Base-by-base conservation (phyloP, 2,797 vertebrate genomes). In the Harpagifer antarcticus region DNA sequence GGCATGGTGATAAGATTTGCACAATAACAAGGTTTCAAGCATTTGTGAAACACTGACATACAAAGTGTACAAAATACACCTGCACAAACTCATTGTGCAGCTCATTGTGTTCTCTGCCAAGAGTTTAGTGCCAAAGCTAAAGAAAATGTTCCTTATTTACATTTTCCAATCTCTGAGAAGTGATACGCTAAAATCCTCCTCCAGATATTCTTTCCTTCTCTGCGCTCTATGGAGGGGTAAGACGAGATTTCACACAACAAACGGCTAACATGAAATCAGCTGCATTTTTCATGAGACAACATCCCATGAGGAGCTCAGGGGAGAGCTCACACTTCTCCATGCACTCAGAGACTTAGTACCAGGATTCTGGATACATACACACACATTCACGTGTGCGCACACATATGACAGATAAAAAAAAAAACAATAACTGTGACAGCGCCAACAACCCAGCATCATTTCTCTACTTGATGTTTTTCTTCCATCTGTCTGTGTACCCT, bases 281-380 rank as follows among this genome's bases (percentile, higher is more conserved):
- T 86, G 70, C 78, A 88, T 88, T 80, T 89, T 88, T 81, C 76
- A 81, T 64, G 70, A 88, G 78, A 52, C 60, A 70, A 55, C 59
- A 67, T 49, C 61, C 72, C 68, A 78, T 6, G 23, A 85, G 56
- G 48, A 64, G 78, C 73, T 55, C 83, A 31, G n/a, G 48, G 68
- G 72, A 68, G 56, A 67, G 58, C n/a, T 61, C 23, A 9, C 40
- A 57, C 40, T 53, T 70, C 20, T 23, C 17, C 64, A 47, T 74
- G 71, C 31, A 44, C 60, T 76, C 44, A 23, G 33, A 72, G 37
- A 53, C 37, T 9, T 52, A 20, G 23, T 68, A 43, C 16, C 14
- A 7, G 49, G 49, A 62, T 62, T 57, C 37, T 53, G 57, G 54
- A 59, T 53, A 52, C 37, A 69, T 23, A 48, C 53, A 23, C 23